Base-by-base conservation (phyloP, 2,888 invertebrate species). In the Erannis defoliaria region DNA sequence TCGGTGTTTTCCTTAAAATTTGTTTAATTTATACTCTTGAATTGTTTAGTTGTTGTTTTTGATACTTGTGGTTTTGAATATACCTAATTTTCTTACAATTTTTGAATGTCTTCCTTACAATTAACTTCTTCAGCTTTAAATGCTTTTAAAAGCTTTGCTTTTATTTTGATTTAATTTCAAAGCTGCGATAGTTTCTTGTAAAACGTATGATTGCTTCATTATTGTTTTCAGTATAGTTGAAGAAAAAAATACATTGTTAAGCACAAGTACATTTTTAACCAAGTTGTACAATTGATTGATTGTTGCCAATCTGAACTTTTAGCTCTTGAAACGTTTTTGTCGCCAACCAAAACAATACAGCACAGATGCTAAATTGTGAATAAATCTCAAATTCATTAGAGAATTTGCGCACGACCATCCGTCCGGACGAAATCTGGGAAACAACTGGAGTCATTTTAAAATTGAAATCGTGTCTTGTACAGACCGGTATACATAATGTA, bases 381-480 rank as follows among this genome's bases (percentile, higher is more conserved):
- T 60, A 46, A 66, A 62, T 72, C 68, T 70, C 67, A 56, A 70
- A 71, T 72, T 71, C 65, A 78, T 78, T 71, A 76, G 50, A 73
- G 55, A 76, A 78, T 78, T 76, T 70, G 74, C 75, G 73, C 76
- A 75, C 78, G 76, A 67, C 62, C 70, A 67, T 40, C 35, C 64
- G 55, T 61, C 55, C 66, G 70, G 72, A 72, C 73, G 68, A 74
- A 75, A 78, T 79, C 76, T 75, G 70, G 71, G 78, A 80, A 80
- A 75, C 81, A 83, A 80, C 77, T 75, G 76, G 72, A 72, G 66
- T 73, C 68, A 72, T 81, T 81, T 83, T 78, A 70, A 83, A 85
- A 81, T 83, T 81, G 72, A 77, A 81, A 85, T 83, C 62, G 75
- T 68, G 74, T 68, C 67, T 68, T 68, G 70, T 67, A 59, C 68